A percentile compares a stretch with the other conserved stretches of the same genome.
These are phyloP conservation scores for Frankliniella intonsa DNA, from an alignment of 2,888 invertebrate genomes.

Conservation along the genomic window DNA sequence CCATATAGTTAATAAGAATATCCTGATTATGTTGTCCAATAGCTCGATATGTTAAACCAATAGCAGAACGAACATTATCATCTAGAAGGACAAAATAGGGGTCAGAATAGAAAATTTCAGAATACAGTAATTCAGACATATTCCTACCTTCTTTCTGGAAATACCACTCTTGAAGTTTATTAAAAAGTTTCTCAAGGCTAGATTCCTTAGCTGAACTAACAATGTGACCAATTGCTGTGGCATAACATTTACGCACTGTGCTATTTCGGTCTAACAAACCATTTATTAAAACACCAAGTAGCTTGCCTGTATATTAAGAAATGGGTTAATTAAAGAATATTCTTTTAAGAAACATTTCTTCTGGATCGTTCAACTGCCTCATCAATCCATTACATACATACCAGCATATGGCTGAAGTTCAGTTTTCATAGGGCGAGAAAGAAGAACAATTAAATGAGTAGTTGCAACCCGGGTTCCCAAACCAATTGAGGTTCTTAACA, in stretches of 20 bases:
- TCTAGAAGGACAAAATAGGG: conserved; percentile 50
- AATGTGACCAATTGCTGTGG: conserved; percentile 78
- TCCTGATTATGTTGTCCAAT: conserved; percentile 80
- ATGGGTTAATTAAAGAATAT: no score
- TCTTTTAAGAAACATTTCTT: not conserved
- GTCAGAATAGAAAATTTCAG: conserved; percentile 14
- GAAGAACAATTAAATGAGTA: conserved; percentile 70
- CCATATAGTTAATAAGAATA: conserved; percentile 70
- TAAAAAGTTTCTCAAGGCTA: conserved; percentile 61
- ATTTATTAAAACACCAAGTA: conserved; percentile 61
- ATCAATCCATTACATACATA: conserved; percentile 35
- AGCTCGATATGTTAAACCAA: conserved; percentile 71
- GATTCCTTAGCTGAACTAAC: conserved; percentile 74
- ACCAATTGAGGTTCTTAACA: conserved; percentile 72
- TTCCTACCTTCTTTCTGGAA: conserved; percentile 59
- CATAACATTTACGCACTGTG: conserved; percentile 77
- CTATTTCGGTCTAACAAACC: conserved; percentile 80
- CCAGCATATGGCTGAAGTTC: conserved; percentile 57
- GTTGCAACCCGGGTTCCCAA: conserved; percentile 80
- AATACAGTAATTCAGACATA: not conserved
- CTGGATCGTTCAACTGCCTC: not conserved
- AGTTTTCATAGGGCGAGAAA: conserved; percentile 45
- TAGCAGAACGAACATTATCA: conserved; percentile 66
- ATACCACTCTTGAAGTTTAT: conserved; percentile 60
- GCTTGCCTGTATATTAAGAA: conserved; percentile 49